Conservation (phyloP, 2,888 invertebrate genomes). For the Rhagonycha fulva region DNA sequence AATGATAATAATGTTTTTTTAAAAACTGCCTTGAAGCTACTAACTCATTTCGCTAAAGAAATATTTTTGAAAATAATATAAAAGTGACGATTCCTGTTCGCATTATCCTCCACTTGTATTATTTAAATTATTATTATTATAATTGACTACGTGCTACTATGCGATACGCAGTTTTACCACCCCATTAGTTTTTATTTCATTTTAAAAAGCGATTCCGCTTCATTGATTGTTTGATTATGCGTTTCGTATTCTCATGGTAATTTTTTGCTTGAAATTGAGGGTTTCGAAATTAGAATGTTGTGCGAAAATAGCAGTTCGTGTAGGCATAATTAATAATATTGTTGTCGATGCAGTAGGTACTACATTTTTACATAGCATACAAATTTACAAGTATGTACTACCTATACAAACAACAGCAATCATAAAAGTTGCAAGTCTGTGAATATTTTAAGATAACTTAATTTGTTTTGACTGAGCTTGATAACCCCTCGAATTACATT, state of each 20-base stretch:
- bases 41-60: neutral
- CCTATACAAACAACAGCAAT: neutral
- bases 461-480: neutral
- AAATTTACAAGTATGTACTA: neutral
- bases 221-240: neutral
- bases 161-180: neutral
- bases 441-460: neutral
- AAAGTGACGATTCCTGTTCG: neutral
- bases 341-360: neutral
- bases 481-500: neutral
- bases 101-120: neutral
- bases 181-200: constrained; percentile 5
- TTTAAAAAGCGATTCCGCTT: neutral
- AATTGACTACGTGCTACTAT: too few species aligned
- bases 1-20: too few species aligned
- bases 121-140: neutral
- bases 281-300: neutral
- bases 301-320: neutral
- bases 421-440: neutral
- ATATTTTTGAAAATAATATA: neutral
- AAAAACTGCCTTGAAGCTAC: neutral
- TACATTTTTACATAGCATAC: neutral
- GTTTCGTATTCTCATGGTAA: neutral
- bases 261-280: neutral
- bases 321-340: neutral